Conservation (phyloP, 2,888 invertebrate genomes). For the Eilema depressum region DNA sequence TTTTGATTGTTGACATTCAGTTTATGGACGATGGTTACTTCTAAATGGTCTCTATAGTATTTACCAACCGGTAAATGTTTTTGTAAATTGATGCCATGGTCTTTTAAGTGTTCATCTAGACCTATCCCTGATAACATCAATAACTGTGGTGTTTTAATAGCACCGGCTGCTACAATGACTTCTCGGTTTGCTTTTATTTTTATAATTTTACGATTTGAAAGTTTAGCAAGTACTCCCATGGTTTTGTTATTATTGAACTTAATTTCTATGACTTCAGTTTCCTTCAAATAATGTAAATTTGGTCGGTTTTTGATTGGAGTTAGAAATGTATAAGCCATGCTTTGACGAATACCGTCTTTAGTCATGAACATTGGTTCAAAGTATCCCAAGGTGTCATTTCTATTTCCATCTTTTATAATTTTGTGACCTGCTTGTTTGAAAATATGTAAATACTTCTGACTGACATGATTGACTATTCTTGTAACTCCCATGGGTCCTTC, state of each 20-base stretch:
- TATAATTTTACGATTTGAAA: slow-evolving; percentile 48
- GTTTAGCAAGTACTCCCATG: slow-evolving; percentile 65
- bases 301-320: slow-evolving; percentile 54
- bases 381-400: slow-evolving; percentile 64
- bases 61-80: slow-evolving; percentile 23
- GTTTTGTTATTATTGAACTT: slow-evolving; percentile 75
- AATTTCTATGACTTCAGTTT: slow-evolving; percentile 78
- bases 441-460: slow-evolving; percentile 60
- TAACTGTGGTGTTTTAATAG: slow-evolving; percentile 90
- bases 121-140: slow-evolving; percentile 89
- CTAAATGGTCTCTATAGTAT: slow-evolving; percentile 64
- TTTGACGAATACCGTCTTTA: slow-evolving; percentile 75
- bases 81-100: slow-evolving; percentile 54
- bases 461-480: slow-evolving; percentile 45
- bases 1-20: slow-evolving; percentile 35
- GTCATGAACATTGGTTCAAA: slow-evolving; percentile 76
- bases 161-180: slow-evolving; percentile 90
- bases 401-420: slow-evolving; percentile 45
- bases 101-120: slow-evolving; percentile 73
- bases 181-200: slow-evolving; percentile 84
- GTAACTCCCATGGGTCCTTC: slow-evolving; percentile 72
- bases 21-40: slow-evolving; percentile 55
- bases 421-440: slow-evolving; percentile 76
- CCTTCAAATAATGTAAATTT: slow-evolving; percentile 71
- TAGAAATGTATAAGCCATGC: slow-evolving; percentile 81